A percentile compares a stretch with the other conserved stretches of the same genome.
Conservation (phyloP, 2,888 invertebrate species). For the Biston stratarius region DNA sequence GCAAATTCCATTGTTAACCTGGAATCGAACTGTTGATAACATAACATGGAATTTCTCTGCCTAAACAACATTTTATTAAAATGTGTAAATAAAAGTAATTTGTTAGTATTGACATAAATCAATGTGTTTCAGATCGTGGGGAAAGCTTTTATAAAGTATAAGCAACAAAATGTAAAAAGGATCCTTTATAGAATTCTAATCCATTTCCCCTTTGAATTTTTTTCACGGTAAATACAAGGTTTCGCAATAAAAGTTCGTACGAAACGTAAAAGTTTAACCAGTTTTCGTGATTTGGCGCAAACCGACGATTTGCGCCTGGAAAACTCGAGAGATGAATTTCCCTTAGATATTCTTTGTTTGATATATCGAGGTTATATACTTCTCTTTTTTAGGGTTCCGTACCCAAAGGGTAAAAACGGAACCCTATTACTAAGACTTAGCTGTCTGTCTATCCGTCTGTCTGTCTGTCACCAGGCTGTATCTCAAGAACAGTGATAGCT, state of each 20-base stretch:
- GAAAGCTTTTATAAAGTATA: background rate
- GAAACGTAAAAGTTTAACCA: constrained; percentile 4
- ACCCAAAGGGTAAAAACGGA: no score
- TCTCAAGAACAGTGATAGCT: no score
- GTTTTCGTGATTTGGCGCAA: background rate
- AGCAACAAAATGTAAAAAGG: background rate
- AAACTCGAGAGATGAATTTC: constrained; percentile 4
- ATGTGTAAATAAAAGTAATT: no score
- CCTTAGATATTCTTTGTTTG: background rate
- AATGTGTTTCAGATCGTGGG: no score
- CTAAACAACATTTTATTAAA: no score
- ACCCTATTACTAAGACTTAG: no score
- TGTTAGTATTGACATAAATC: no score
- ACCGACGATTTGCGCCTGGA: background rate
- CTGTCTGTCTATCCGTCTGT: no score
- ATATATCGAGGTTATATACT: background rate
- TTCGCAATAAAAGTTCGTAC: constrained; percentile 11
- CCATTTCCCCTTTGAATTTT: background rate
- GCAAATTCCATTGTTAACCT: no score
- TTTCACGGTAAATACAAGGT: background rate
- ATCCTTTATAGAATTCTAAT: background rate
- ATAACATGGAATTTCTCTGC: no score
- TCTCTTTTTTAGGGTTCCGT: background rate
- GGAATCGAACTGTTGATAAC: no score
- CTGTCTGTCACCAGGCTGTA: no score